A percentile compares a stretch with the other conserved stretches of the same genome.
Conservation (phyloP, 2,797 vertebrate genomes). For the Pangasius macronema region DNA sequence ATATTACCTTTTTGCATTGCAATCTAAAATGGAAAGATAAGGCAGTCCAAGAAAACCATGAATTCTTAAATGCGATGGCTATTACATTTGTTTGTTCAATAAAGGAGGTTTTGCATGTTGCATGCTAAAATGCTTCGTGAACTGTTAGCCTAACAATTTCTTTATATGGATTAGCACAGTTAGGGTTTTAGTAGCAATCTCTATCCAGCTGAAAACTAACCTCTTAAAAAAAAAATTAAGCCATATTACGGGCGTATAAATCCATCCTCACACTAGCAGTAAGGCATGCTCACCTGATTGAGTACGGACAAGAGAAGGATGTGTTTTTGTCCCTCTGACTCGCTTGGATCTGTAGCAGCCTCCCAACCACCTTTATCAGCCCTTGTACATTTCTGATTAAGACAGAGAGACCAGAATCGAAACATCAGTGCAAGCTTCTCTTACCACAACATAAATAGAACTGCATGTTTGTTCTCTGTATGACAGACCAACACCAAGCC, state of each 20-base stretch:
- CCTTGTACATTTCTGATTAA: conserved; percentile 84
- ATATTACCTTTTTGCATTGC: not conserved
- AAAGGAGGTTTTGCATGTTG: not conserved
- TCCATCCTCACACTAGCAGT: not conserved
- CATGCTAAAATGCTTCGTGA: not conserved
- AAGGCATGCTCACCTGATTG: conserved; percentile 69
- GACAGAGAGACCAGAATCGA: conserved; percentile 23
- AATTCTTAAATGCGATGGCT: not conserved
- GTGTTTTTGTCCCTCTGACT: conserved; percentile 66
- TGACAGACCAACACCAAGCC: not conserved
- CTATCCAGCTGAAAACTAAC: no score
- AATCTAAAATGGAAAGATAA: not conserved
- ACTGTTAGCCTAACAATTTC: not conserved
- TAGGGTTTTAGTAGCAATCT: not conserved
- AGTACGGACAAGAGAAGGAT: conserved; percentile 70
- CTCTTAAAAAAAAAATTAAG: not conserved
- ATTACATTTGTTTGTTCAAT: not conserved
- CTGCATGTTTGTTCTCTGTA: not conserved
- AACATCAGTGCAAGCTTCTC: not conserved
- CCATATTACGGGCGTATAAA: not conserved
- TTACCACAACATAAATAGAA: not conserved
- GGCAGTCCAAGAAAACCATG: not conserved
- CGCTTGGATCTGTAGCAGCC: conserved; percentile 85
- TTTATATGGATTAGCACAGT: not conserved
- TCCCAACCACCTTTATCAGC: conserved; percentile 84